Base-by-base conservation (phyloP, 2,888 invertebrate genomes). In the Tetropium fuscum region DNA sequence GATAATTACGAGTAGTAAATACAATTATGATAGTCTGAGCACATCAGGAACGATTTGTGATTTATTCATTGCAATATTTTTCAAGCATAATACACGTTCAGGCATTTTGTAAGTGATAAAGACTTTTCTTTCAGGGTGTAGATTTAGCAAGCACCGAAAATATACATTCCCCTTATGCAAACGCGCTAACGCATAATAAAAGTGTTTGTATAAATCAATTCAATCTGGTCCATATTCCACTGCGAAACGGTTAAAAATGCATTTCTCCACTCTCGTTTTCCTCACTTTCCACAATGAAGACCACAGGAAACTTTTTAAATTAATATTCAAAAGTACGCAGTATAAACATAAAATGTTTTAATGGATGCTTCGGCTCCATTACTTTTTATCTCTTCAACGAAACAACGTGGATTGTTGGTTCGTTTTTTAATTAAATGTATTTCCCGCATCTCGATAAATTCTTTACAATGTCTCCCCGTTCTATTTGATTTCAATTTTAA, bases 171-270 rank as follows among this genome's bases (percentile, higher is more conserved):
- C 43, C 41, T 16, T 16, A 32, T 19, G 18, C 25, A 16, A 58
- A 53, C 51, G 44, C 60, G 41, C 41, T 47, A 53, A 30, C 53
- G 53, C 57, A 49, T 44, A 57, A 45, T 51, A 30, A 44, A 57
- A 51, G 58, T 61, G 56, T 64, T 49, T 47, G 43, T 49, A 63
- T 58, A 63, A 65, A 65, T 65, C 65, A 63, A 63, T 49, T 53
- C 45, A 43, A 44, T 58, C 38, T 53, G 44, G 44, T 41, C 18
- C 13, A 58, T 38, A 53, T 47, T 38, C 47, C 53, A 53, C 57
- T 49, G 60, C 47, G 49, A 57, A 57, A 48, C 63, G 40, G 63
- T 63, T 63, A 56, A 63, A 63, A 63, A 58, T 63, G 63, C 63
- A 63, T 63, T 63, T 57, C 53, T 58, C 30, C 49, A 53, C 58